A percentile compares a stretch with the other conserved stretches of the same genome.
Evolutionary conservation across 2,113 vertebrate genomes (phyloP).

Genomic region (Dermatemys mawii): DNA sequence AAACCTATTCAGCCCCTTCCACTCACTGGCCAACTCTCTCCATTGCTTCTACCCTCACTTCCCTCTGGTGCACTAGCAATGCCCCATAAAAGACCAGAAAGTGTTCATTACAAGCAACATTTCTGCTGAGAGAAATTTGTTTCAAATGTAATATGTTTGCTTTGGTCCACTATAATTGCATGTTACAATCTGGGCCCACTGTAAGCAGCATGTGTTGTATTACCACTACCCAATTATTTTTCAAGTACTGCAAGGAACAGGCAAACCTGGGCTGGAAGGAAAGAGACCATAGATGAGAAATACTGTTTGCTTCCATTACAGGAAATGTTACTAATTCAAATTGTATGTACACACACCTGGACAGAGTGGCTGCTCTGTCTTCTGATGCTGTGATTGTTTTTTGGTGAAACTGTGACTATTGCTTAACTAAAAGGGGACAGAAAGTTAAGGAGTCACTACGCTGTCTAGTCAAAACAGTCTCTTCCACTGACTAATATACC

Average conservation of each 20-base stretch:
- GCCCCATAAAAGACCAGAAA: not conserved
- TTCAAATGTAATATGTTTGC: not conserved
- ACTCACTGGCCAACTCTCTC: not conserved
- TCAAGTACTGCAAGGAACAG: not conserved
- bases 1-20: not conserved
- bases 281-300: not conserved
- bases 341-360: not conserved
- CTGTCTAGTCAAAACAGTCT: not conserved
- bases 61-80: not conserved
- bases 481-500: not conserved
- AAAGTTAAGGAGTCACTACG: not conserved
- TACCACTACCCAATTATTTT: rapidly evolving
- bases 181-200: not conserved
- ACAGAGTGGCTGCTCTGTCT: conserved; percentile 13
- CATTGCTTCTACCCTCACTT: not conserved
- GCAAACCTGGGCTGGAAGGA: not conserved
- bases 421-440: not conserved
- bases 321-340: conserved; percentile 22
- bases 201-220: not conserved
- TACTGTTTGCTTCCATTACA: conserved; percentile 21
- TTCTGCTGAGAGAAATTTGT: not conserved
- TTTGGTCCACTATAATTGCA: not conserved
- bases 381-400: conserved; percentile 20
- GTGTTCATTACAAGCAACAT: not conserved
- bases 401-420: not conserved